Evolutionary conservation across 1,140 invertebrate genomes (phyloP), one percentile per base, ranked within the genome.

Genomic region (Phymastichus coffea): DNA sequence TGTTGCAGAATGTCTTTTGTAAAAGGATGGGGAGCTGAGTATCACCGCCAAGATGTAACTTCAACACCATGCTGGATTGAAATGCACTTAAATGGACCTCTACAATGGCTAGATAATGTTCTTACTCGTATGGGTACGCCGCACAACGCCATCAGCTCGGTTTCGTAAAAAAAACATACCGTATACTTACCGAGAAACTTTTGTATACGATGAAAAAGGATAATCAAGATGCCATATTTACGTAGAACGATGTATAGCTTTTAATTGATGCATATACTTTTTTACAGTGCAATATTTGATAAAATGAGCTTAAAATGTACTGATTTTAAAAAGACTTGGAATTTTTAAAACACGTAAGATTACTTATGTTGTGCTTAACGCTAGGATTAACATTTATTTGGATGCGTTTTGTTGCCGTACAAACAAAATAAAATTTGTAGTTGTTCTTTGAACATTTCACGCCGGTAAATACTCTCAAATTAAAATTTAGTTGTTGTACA

Each of bases 21-120:
- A 22, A 94, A 97, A 82, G 96, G 95, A 17, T 98, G 96, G 96
- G 95, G 96, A 46, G 92, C 92, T 12, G 94, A 97, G 70, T 97
- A 98, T 80, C 89, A 92, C 66, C 85, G 97, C 43, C 94, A 97
- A 72, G 95, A 94, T 2, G 94, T 98, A 4, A 98, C 94, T 1
- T 94, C 92, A 25, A 98, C 95, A 2, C 96, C 96, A 3, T 98
- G 95, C 78, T 99, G 97, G 97, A 96, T 98, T 65, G 96, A 98
- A 81, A 84, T 98, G 63, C 96, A 98, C 79, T 82, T 99, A 43
- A 97, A 97, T 79, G 95, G 94, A 3, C 95, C 97, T 15, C 82
- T 98, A 33, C 93, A 97, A 79, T 96, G 95, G 94, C 82, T 99
- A 59, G 95, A 99, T 80, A 84, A 92, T 78, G 93, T 95, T 59